A percentile compares a stretch with the other conserved stretches of the same genome.
phyloP scores from a whole-genome alignment of 2,888 invertebrate species.

The Anoplius nigerrimus region DNA sequence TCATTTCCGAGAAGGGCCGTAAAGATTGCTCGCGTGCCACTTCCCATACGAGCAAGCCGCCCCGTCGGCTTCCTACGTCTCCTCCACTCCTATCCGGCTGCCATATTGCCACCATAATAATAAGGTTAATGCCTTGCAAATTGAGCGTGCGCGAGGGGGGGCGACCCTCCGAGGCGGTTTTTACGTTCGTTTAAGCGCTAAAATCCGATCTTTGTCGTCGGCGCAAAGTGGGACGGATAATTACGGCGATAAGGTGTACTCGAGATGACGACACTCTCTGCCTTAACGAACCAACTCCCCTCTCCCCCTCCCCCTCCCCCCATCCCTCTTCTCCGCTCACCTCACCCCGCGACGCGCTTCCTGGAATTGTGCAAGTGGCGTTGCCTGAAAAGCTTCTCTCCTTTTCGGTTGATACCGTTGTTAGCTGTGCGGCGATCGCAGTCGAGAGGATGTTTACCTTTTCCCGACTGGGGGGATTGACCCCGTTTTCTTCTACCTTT shows the following conservation, averaged over 20 bases:
- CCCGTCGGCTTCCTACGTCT: neutral
- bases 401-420: too few species aligned
- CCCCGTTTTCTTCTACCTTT: too few species aligned
- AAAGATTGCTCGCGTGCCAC: constrained; percentile 57
- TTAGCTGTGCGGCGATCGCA: too few species aligned
- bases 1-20: constrained; percentile 57
- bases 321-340: too few species aligned
- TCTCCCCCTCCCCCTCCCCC: too few species aligned
- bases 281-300: too few species aligned
- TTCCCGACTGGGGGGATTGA: too few species aligned
- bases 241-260: constrained; percentile 33
- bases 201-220: constrained; percentile 43
- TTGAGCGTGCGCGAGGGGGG: constrained; percentile 51
- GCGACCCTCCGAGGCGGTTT: constrained; percentile 36
- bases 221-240: constrained; percentile 14
- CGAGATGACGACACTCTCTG: constrained; percentile 17
- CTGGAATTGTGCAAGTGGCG: too few species aligned
- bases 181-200: constrained; percentile 45
- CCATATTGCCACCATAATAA: constrained; percentile 51
- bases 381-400: too few species aligned
- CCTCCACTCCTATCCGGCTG: constrained; percentile 39
- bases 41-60: constrained; percentile 22
- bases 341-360: too few species aligned
- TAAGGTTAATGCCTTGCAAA: constrained; percentile 56
- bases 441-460: too few species aligned